A percentile compares a stretch with the other conserved stretches of the same genome.
phyloP scores from a whole-genome alignment of 2,888 invertebrate species.

The Cyaniris semiargus region DNA sequence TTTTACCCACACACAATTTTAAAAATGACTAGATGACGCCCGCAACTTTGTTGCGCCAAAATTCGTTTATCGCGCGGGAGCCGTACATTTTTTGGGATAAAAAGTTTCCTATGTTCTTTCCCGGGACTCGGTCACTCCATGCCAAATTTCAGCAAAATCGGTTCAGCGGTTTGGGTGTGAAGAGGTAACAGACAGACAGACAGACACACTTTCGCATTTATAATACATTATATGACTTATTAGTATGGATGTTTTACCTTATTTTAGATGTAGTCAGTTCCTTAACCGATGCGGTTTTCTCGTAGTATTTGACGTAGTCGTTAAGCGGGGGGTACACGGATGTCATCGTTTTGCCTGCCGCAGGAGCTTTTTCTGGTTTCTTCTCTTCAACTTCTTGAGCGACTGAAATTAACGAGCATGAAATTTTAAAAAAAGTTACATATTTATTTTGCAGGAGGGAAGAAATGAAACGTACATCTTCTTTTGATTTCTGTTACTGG shows the following conservation, averaged over 20 bases:
- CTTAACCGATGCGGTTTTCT: slow-evolving; percentile 71
- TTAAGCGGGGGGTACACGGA: slow-evolving; percentile 68
- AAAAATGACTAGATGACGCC: too few relatives aligned
- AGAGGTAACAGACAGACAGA: too few relatives aligned
- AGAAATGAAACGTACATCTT: background rate
- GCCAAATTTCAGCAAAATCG: too few relatives aligned
- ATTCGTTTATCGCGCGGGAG: too few relatives aligned
- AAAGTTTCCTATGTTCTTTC: too few relatives aligned
- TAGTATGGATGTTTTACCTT: slow-evolving; percentile 53
- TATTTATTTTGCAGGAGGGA: background rate
- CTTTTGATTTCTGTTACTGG: too few relatives aligned
- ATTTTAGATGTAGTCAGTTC: slow-evolving; percentile 72
- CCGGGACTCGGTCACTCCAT: too few relatives aligned
- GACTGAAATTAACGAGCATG: slow-evolving; percentile 48
- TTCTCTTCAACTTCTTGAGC: slow-evolving; percentile 66
- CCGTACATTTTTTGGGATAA: too few relatives aligned
- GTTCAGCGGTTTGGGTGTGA: too few relatives aligned
- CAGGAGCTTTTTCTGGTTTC: slow-evolving; percentile 73
- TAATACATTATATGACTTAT: background rate
- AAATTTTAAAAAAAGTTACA: background rate
- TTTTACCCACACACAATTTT: too few relatives aligned
- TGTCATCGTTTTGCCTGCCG: slow-evolving; percentile 60
- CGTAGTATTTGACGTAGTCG: slow-evolving; percentile 59
- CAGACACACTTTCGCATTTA: background rate
- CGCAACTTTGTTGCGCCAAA: too few relatives aligned